Conservation (phyloP, 1,140 invertebrate species). For the Phthorimaea operculella region DNA sequence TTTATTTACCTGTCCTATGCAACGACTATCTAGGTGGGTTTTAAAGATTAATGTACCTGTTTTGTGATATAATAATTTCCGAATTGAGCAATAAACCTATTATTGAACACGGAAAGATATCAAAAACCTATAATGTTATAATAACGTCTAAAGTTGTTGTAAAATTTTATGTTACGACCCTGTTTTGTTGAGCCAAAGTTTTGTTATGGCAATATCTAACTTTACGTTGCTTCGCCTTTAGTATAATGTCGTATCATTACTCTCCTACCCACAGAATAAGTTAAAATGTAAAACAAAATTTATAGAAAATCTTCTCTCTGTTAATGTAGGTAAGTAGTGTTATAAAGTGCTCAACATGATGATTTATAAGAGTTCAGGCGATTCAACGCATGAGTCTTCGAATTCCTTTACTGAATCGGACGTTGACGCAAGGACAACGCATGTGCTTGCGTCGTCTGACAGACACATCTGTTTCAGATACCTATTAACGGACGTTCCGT, state of each 20-base stretch:
- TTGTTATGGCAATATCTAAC: constrained; percentile 35
- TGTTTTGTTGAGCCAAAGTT: constrained; percentile 43
- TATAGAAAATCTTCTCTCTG: too few species aligned
- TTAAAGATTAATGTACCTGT: too few species aligned
- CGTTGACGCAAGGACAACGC: too few species aligned
- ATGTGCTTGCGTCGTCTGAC: too few species aligned
- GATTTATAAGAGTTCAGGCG: too few species aligned
- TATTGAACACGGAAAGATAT: constrained; percentile 46
- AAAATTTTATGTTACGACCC: constrained; percentile 54
- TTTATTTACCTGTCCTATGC: too few species aligned
- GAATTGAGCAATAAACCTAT: constrained; percentile 43
- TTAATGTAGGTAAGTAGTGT: too few species aligned
- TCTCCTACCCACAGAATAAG: constrained; percentile 8
- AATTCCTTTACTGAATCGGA: too few species aligned
- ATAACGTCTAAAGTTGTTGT: constrained; percentile 53
- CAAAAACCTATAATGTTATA: constrained; percentile 46
- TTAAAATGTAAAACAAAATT: background rate
- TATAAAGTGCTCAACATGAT: too few species aligned
- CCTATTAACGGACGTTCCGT: too few species aligned
- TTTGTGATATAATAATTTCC: constrained; percentile 16
- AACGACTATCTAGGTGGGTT: too few species aligned
- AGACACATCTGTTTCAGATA: too few species aligned
- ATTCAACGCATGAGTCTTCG: background rate
- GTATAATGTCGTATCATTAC: constrained; percentile 16
- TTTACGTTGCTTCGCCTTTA: constrained; percentile 22